Percentiles rank a stretch among this genome's conserved stretches.
Evolutionary conservation across 2,888 invertebrate genomes (phyloP).

Genomic region (Hyalella azteca): DNA sequence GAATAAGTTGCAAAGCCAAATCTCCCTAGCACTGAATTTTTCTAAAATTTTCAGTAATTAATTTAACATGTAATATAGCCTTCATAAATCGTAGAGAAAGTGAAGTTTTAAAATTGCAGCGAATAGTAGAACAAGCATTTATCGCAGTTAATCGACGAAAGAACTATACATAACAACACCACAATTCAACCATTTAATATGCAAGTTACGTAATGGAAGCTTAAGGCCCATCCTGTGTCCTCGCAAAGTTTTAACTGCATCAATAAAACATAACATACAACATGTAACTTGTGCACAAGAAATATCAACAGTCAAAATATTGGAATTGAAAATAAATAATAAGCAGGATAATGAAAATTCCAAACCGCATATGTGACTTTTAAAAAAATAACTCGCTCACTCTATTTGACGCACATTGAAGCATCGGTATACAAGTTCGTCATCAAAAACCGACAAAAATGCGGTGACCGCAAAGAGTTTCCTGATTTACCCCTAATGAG

Average conservation of each 20-base stretch:
- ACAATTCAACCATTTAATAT: neutral
- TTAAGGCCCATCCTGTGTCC: too few species aligned
- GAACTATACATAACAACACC: neutral
- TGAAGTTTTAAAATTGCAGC: too few species aligned
- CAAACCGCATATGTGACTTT: neutral
- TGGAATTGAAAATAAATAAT: neutral
- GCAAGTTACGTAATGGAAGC: neutral
- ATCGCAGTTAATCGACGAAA: too few species aligned
- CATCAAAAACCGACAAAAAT: neutral
- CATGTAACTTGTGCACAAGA: neutral
- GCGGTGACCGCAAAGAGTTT: neutral
- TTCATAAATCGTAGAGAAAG: too few species aligned
- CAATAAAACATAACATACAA: neutral
- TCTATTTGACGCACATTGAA: too few species aligned
- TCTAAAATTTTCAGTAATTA: too few species aligned
- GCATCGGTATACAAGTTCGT: neutral
- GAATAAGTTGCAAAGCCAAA: too few species aligned
- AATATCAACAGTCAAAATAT: neutral
- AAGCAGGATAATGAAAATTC: neutral
- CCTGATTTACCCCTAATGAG: neutral
- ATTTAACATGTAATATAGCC: too few species aligned
- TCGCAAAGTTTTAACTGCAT: too few species aligned
- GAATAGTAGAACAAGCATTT: too few species aligned
- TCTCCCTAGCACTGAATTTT: too few species aligned
- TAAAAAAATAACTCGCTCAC: too few species aligned